A percentile compares a stretch with the other conserved stretches of the same genome.
phyloP scores from a whole-genome alignment of 2,888 invertebrate genomes.

The Melipona bicolor region DNA sequence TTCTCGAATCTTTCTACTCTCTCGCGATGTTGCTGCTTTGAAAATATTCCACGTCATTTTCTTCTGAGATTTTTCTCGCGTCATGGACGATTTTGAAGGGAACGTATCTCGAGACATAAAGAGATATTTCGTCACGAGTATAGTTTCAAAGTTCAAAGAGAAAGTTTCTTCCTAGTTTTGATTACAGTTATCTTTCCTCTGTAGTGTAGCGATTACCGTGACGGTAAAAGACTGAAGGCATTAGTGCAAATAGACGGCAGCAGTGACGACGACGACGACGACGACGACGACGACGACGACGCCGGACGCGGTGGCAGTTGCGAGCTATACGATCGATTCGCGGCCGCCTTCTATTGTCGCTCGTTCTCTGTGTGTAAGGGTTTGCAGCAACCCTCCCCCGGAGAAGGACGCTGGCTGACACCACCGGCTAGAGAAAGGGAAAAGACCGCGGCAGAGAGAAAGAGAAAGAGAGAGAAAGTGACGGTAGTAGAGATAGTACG shows the following conservation, averaged over 20 bases:
- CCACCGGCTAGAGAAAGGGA: conserved; percentile 60
- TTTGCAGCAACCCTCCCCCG: conserved; percentile 58
- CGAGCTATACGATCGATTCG: conserved; percentile 71
- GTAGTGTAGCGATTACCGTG: neutral
- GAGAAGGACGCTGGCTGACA: conserved; percentile 67
- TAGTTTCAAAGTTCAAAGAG: neutral
- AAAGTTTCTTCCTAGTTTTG: neutral
- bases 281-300: conserved; percentile 43
- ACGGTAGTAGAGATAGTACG: conserved; percentile 76
- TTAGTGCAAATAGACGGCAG: conserved; percentile 48
- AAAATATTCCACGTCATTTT: neutral
- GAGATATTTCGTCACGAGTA: neutral
- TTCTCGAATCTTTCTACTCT: neutral
- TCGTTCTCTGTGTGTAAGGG: conserved; percentile 62
- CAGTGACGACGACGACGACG: conserved; percentile 43
- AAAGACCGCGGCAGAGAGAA: conserved; percentile 57
- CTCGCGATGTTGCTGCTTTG: neutral
- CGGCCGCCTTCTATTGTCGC: conserved; percentile 73
- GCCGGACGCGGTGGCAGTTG: conserved; percentile 63
- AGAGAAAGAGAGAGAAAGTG: conserved; percentile 64
- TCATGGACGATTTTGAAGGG: neutral
- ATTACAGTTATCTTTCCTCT: neutral
- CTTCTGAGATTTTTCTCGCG: neutral
- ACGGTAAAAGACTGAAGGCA: conserved; percentile 30
- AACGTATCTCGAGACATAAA: neutral